Conservation (phyloP, 2,888 invertebrate genomes). For the Hermaeophaga mercurialis region DNA sequence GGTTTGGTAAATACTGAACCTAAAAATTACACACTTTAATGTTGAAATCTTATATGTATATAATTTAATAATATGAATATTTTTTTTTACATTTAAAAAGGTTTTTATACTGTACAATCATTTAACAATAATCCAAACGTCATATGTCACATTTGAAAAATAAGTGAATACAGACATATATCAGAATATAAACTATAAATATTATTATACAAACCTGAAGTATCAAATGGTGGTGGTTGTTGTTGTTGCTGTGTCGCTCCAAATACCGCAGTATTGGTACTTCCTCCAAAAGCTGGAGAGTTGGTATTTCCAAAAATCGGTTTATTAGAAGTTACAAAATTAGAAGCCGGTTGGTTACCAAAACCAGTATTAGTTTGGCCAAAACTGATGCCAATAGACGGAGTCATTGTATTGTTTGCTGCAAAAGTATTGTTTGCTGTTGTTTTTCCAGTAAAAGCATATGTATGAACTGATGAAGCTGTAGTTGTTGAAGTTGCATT, state of each 20-base stretch:
- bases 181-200: neutral
- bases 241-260: slow-evolving; percentile 22
- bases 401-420: slow-evolving; percentile 24
- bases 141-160: neutral
- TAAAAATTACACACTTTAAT: no score
- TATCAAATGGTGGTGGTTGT: slow-evolving; percentile 19
- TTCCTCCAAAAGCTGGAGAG: slow-evolving; percentile 17
- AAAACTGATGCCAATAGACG: slow-evolving; percentile 31
- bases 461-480: slow-evolving; percentile 24
- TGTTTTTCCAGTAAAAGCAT: slow-evolving; percentile 8
- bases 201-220: slow-evolving; percentile 12
- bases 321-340: slow-evolving; percentile 43
- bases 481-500: slow-evolving; percentile 36
- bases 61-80: no score
- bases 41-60: no score
- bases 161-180: no score
- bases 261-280: slow-evolving; percentile 33
- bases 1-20: slow-evolving; percentile 32
- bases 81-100: no score
- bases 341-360: slow-evolving; percentile 14
- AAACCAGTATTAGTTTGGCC: slow-evolving; percentile 29
- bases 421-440: slow-evolving; percentile 35
- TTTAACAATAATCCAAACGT: no score
- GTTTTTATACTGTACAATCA: no score
- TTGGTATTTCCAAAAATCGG: slow-evolving; percentile 22